Conservation (phyloP, 2,113 vertebrate species). For the Gila orcuttii region DNA sequence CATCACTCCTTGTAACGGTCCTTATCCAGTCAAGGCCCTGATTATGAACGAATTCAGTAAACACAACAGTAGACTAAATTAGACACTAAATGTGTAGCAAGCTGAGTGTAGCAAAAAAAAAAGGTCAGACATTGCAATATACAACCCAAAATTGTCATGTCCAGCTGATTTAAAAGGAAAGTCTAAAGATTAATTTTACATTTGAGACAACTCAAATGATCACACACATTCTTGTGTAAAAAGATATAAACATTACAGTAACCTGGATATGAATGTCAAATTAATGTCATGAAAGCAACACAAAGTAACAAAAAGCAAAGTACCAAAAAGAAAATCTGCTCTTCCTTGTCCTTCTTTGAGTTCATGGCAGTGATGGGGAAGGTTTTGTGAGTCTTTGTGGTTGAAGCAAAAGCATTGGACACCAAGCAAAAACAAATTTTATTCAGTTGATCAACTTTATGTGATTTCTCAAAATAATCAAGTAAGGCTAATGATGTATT, state of each 20-base stretch:
- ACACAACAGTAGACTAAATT: conserved; percentile 40
- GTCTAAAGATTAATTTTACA: conserved; percentile 33
- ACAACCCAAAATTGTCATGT: conserved; percentile 13
- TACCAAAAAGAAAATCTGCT: conserved; percentile 23
- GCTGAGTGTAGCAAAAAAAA: background rate
- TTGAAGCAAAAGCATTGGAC: conserved; percentile 15
- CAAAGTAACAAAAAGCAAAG: conserved; percentile 8
- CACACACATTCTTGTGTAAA: conserved; percentile 41
- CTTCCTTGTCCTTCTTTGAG: conserved; percentile 27
- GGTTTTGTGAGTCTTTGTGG: conserved; percentile 2
- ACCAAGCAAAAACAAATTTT: conserved; percentile 34
- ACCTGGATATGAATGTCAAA: conserved; percentile 41
- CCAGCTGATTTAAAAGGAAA: conserved; percentile 30
- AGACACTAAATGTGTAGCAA: conserved; percentile 20
- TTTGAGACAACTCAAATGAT: conserved; percentile 38
- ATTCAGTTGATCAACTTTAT: conserved; percentile 2
- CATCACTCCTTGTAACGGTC: conserved; percentile 38
- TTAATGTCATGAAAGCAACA: conserved; percentile 1
- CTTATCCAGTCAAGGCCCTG: conserved; percentile 28
- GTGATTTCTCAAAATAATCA: conserved; percentile 1
- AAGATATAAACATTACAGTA: conserved; percentile 39
- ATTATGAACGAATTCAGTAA: conserved; percentile 44
- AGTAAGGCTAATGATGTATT: conserved; percentile 23
- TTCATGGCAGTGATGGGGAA: conserved; percentile 40
- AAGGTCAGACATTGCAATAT: conserved; percentile 18